phyloP scores from a whole-genome alignment of 2,113 vertebrate genomes.

The Oreochromis niloticus region DNA sequence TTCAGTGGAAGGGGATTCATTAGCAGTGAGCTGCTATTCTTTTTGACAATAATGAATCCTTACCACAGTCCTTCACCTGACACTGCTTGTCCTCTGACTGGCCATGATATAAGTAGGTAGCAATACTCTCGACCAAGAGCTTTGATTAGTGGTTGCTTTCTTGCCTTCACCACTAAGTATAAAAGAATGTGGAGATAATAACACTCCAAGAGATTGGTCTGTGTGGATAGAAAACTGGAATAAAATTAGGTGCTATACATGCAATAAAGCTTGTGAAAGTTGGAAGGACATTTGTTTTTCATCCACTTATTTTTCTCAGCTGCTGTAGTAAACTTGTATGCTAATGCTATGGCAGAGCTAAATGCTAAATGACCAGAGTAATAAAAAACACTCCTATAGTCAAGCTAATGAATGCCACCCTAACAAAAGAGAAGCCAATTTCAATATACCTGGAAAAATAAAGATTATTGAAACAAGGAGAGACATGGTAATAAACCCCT shows the following conservation, averaged over 20 bases:
- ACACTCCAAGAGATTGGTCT: not conserved
- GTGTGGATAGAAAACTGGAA: not conserved
- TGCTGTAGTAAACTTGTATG: not conserved
- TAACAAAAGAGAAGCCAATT: not conserved
- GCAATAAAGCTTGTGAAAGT: not conserved
- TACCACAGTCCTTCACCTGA: constrained; percentile 38
- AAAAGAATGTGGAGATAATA: not conserved
- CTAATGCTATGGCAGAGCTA: not conserved
- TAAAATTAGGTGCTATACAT: not conserved
- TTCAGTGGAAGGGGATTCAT: constrained; percentile 16
- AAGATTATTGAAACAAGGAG: not conserved
- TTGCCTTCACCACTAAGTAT: not conserved
- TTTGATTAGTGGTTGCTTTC: not conserved
- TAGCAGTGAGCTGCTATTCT: constrained; percentile 29
- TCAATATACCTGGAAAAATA: not conserved
- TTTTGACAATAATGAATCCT: constrained; percentile 2
- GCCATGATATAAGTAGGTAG: not conserved
- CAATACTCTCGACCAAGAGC: not conserved
- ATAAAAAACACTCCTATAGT: not conserved
- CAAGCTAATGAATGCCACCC: not conserved
- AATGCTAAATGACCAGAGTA: not conserved
- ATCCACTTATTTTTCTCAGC: not conserved
- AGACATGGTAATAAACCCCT: not conserved
- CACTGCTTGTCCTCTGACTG: not conserved
- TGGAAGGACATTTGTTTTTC: not conserved